Evolutionary conservation across 1,140 invertebrate genomes (phyloP).

Genomic region (Heterodera carotae): DNA sequence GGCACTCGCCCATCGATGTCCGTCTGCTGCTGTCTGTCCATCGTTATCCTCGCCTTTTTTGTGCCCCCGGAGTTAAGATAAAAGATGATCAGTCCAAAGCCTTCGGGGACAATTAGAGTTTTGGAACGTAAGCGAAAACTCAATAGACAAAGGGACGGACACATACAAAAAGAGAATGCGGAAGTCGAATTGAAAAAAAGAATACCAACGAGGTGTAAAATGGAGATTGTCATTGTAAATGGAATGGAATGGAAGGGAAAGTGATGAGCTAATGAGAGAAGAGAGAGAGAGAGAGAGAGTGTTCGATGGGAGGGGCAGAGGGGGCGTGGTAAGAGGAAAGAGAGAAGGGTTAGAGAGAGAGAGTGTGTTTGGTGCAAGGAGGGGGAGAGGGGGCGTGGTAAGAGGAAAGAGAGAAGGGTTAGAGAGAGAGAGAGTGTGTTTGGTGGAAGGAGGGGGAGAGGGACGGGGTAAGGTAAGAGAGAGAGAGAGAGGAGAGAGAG

Average conservation of each 20-base stretch:
- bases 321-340: background rate
- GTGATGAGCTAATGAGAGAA: no score
- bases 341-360: background rate
- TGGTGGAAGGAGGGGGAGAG: background rate
- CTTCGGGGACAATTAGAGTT: background rate
- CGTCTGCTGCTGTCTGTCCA: background rate
- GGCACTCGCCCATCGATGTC: constrained; percentile 6
- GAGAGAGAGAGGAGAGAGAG: no score
- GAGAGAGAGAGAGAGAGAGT: no score
- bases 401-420: background rate
- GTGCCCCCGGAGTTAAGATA: background rate
- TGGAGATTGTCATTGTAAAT: no score
- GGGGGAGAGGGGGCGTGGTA: background rate
- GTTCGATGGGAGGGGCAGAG: no score
- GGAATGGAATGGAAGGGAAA: no score
- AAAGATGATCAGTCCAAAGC: background rate
- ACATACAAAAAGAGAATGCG: no score
- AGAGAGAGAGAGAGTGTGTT: background rate
- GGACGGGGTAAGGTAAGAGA: background rate
- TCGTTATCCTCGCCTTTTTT: background rate
- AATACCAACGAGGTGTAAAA: no score
- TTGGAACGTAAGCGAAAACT: background rate
- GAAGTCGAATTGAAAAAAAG: no score
- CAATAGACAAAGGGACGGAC: background rate
- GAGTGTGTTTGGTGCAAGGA: no score